Conservation (phyloP, 1,140 invertebrate species). For the Bombus confusus region DNA sequence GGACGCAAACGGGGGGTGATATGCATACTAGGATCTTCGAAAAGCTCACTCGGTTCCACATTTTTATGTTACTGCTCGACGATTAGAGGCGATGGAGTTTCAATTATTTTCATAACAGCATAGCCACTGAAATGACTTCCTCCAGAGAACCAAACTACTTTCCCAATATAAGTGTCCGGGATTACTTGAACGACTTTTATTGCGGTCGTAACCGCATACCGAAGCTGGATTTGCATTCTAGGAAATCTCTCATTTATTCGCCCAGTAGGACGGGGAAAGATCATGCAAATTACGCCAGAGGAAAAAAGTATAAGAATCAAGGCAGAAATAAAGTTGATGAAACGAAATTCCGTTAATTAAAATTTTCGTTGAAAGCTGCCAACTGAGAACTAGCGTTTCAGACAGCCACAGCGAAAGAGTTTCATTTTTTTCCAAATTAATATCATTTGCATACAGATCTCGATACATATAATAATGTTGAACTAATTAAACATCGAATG, state of each 20-base stretch:
- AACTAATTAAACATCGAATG: too few relatives aligned
- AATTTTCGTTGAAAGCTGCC: slow-evolving; percentile 30
- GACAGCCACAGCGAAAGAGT: not conserved
- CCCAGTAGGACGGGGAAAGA: slow-evolving; percentile 15
- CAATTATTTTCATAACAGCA: slow-evolving; percentile 63
- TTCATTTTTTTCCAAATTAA: slow-evolving; percentile 9
- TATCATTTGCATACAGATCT: not conserved
- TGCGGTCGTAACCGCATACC: slow-evolving; percentile 50
- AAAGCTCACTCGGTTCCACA: slow-evolving; percentile 6
- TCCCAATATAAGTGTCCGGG: slow-evolving; percentile 54
- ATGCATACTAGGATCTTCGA: not conserved
- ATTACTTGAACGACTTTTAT: slow-evolving; percentile 64
- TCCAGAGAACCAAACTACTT: slow-evolving; percentile 25
- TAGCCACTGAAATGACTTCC: slow-evolving; percentile 40
- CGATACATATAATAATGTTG: too few relatives aligned
- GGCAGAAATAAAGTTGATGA: slow-evolving; percentile 41
- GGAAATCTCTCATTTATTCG: slow-evolving; percentile 56
- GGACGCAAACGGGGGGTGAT: slow-evolving; percentile 46
- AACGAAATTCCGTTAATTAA: slow-evolving; percentile 55
- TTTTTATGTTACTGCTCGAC: slow-evolving; percentile 20
- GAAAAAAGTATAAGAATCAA: slow-evolving; percentile 9
- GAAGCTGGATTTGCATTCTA: slow-evolving; percentile 47
- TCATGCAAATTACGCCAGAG: slow-evolving; percentile 43
- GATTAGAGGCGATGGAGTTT: slow-evolving; percentile 50
- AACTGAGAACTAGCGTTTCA: slow-evolving; percentile 5